Evolutionary conservation across 2,113 vertebrate species (phyloP).

Genomic region (Podilymbus podiceps): DNA sequence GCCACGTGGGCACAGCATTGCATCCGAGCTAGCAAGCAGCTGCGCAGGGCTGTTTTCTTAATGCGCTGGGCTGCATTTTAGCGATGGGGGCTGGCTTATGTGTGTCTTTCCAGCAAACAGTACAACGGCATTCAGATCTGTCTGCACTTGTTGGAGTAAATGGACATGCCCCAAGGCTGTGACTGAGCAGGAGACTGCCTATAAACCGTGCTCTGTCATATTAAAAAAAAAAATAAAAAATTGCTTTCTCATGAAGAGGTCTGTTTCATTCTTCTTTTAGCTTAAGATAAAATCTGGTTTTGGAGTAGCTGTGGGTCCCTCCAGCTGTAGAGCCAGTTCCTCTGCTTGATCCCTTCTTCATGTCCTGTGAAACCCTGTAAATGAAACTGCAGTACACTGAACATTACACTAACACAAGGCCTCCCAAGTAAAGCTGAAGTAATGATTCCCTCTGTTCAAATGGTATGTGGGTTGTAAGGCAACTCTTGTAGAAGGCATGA

Average conservation of each 20-base stretch:
- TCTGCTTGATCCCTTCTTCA: not conserved
- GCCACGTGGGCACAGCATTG: not conserved
- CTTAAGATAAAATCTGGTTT: not conserved
- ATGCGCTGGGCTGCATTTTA: not conserved
- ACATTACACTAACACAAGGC: not conserved
- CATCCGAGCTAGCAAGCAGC: not conserved
- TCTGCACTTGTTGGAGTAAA: not conserved
- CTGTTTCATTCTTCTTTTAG: not conserved
- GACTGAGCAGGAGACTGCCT: not conserved
- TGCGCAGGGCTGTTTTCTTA: not conserved
- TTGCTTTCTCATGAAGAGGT: not conserved
- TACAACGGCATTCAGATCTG: not conserved
- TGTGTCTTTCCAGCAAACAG: not conserved
- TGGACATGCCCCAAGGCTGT: not conserved
- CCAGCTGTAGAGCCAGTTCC: not conserved
- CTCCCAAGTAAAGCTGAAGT: not conserved
- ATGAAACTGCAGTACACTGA: not conserved
- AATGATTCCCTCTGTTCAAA: not conserved
- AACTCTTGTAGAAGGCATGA: not conserved
- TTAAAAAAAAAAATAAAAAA: not conserved
- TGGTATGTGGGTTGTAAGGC: not conserved
- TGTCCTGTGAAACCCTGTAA: not conserved
- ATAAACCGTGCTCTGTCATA: not conserved
- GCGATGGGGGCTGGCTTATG: not conserved
- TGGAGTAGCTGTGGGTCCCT: not conserved